Base-by-base conservation (phyloP, 2,797 vertebrate genomes). In the Staurois parvus region DNA sequence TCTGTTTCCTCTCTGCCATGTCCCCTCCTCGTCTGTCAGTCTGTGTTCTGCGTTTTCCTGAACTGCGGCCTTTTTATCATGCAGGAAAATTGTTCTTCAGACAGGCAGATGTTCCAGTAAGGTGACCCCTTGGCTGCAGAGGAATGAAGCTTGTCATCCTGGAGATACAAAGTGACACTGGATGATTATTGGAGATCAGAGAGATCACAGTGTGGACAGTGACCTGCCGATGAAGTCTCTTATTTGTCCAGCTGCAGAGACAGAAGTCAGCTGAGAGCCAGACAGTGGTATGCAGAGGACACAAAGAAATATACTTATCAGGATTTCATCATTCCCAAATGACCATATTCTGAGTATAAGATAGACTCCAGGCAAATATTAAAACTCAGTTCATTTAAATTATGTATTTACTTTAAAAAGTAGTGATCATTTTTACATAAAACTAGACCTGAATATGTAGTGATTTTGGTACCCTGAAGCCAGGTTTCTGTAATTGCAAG, bases 1-100 rank as follows among this genome's bases (percentile, higher is more conserved):
- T 83, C 81, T 83, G 81, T 83, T 83, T 83, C 81, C 81, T 83
- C 26, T 48, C 15, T 11, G 19, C 21, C 3, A 13, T 76, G 13
- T 83, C 72, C 10, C 66, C 15, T 76, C 11, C 32, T 21, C 66
- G 62, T 69, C 73, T 76, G 52, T 76, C 81, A 72, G 79, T 80
- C 77, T 68, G 52, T 11, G 32, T 37, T 64, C 17, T 52, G 26
- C 66, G 26, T 30, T 48, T 28, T 29, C 32, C 76, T 78, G 76
- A 78, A 67, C 10, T 37, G 59, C 6, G 37, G 62, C 62, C n/a
- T 78, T 66, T 67, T 40, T 24, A 24, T 59, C 52, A 59, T 19
- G 21, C 21, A 59, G 48, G 48, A 52, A 24, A 59, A 19, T 24
- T 59, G 52, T 2, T 1, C 21, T 59, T 7, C 21, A 59, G 19